Conservation (phyloP, 2,113 vertebrate species). For the Quiscalus mexicanus region DNA sequence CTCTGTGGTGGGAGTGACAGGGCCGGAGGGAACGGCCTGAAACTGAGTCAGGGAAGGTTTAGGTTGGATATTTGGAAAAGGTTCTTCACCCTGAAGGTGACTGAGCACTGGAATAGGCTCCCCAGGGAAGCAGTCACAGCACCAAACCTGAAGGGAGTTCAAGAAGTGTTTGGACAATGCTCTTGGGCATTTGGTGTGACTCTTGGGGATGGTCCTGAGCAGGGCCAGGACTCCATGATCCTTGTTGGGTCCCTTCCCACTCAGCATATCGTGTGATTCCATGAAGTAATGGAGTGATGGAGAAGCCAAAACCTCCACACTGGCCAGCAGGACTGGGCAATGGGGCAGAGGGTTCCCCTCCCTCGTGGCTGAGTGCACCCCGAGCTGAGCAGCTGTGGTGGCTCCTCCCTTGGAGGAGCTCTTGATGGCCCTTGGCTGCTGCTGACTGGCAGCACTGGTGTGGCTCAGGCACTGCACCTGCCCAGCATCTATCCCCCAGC, state of each 20-base stretch:
- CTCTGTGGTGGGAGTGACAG: neutral
- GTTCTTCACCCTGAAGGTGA: neutral
- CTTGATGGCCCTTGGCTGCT: neutral
- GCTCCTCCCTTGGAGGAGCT: neutral
- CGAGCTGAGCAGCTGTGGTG: fast-evolving
- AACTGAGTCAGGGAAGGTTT: neutral
- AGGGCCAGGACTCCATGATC: neutral
- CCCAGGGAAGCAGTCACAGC: neutral
- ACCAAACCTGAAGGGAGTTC: neutral
- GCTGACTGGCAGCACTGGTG: neutral
- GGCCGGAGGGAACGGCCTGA: neutral
- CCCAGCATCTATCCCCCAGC: neutral
- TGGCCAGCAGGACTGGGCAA: neutral
- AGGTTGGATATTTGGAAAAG: neutral
- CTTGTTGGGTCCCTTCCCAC: neutral
- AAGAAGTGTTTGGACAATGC: neutral
- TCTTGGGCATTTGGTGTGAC: neutral
- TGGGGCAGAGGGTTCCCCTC: neutral
- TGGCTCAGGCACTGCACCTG: fast-evolving
- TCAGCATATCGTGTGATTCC: neutral
- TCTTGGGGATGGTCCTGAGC: neutral
- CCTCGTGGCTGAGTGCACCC: neutral
- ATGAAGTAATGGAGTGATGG: neutral
- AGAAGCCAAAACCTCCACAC: neutral
- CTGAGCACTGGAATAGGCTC: neutral